Evolutionary conservation across 2,113 vertebrate species (phyloP).

Genomic region (Tupaia tana): DNA sequence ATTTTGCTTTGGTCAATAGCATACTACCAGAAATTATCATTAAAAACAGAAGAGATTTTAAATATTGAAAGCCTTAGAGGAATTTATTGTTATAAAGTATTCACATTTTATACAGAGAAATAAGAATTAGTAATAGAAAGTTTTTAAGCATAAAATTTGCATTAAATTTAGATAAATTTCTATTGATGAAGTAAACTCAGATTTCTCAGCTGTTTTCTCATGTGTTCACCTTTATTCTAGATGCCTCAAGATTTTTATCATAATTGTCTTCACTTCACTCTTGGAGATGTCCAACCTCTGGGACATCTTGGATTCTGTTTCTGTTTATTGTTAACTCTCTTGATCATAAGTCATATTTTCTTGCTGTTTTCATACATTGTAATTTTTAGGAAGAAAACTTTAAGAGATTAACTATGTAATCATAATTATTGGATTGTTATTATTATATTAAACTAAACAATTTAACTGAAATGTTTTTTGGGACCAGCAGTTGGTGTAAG

Average conservation of each 20-base stretch:
- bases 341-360: background rate
- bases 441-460: background rate
- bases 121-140: background rate
- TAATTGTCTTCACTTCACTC: background rate
- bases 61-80: background rate
- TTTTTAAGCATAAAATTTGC: background rate
- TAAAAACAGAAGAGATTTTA: conserved; percentile 16
- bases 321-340: conserved; percentile 7
- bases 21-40: background rate
- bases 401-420: background rate
- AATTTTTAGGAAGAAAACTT: background rate
- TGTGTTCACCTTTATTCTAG: background rate
- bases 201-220: background rate
- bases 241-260: background rate
- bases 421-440: background rate
- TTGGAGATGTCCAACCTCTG: background rate
- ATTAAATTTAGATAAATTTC: background rate
- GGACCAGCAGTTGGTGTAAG: no score
- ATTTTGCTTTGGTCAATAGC: conserved; percentile 10
- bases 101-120: conserved; percentile 19
- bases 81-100: background rate
- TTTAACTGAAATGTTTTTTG: conserved; percentile 27
- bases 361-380: background rate
- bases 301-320: background rate
- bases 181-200: background rate